A percentile compares a stretch with the other conserved stretches of the same genome.
phyloP scores from a whole-genome alignment of 2,888 invertebrate species.

The Ashinkailepas kermadecensis region DNA sequence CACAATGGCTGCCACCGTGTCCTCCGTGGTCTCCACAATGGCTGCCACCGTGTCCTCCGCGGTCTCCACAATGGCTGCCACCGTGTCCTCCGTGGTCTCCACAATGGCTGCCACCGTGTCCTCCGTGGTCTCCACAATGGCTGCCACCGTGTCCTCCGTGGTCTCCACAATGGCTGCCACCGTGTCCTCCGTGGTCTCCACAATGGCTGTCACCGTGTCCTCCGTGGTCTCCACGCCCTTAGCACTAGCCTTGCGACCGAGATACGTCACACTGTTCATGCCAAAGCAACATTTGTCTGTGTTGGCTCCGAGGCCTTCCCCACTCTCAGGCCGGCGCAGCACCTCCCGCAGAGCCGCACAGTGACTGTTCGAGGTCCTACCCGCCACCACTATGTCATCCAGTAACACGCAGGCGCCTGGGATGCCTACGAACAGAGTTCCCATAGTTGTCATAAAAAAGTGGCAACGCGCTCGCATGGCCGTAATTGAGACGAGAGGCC shows the following conservation, averaged over 20 bases:
- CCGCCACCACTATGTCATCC: background rate
- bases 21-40: too few species aligned
- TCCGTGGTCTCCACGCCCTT: background rate
- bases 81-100: too few species aligned
- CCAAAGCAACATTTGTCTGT: background rate
- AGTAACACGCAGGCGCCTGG: background rate
- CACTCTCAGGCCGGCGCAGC: background rate
- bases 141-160: too few species aligned
- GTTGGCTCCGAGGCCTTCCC: background rate
- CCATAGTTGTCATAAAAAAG: background rate
- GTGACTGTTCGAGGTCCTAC: background rate
- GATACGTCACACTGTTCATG: background rate
- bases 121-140: too few species aligned
- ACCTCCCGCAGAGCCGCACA: background rate
- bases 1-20: too few species aligned
- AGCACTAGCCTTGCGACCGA: background rate
- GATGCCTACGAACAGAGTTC: background rate
- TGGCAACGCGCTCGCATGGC: background rate
- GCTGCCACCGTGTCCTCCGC: too few species aligned
- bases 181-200: too few species aligned
- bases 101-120: too few species aligned
- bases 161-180: too few species aligned
- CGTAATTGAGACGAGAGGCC: background rate
- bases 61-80: too few species aligned
- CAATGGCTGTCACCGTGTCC: too few species aligned